Percentiles rank a stretch among this genome's conserved stretches.
Evolutionary conservation across 2,888 invertebrate species (phyloP).

Genomic region (Xanthorhoe spadicearia): DNA sequence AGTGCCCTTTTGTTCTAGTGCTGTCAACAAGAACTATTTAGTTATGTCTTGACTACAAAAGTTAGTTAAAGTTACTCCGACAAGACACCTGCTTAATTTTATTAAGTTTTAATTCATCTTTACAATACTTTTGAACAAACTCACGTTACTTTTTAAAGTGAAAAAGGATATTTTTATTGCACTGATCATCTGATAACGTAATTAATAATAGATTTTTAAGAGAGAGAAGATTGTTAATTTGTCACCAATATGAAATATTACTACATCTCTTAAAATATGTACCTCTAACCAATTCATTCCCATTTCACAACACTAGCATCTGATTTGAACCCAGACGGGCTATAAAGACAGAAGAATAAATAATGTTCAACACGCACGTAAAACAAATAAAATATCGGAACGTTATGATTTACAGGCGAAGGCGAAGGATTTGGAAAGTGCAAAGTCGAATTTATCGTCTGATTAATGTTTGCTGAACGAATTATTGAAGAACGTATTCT

Average conservation of each 20-base stretch:
- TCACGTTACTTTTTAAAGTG: no score
- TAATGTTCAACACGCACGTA: constrained; percentile 34
- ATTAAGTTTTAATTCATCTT: no score
- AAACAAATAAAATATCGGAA: constrained; percentile 40
- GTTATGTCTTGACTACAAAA: background rate
- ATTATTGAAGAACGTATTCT: constrained; percentile 14
- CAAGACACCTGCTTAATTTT: no score
- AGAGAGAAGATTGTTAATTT: no score
- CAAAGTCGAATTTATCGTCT: constrained; percentile 16
- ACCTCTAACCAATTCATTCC: background rate
- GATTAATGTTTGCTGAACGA: constrained; percentile 27
- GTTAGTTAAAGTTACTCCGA: no score
- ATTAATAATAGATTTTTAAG: no score
- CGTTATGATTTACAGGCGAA: constrained; percentile 36
- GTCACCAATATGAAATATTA: no score
- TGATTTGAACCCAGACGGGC: constrained; percentile 21
- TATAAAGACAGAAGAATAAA: constrained; percentile 38
- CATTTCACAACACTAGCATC: constrained; percentile 5
- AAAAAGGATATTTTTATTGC: no score
- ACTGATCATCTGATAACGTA: no score
- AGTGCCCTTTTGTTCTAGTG: constrained; percentile 18
- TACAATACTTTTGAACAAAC: no score
- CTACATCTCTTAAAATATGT: no score
- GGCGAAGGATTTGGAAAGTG: constrained; percentile 26
- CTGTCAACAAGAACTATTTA: background rate